Evolutionary conservation across 2,888 invertebrate genomes (phyloP), one percentile per base, ranked within the genome.

Genomic region (Anaspis maculata): DNA sequence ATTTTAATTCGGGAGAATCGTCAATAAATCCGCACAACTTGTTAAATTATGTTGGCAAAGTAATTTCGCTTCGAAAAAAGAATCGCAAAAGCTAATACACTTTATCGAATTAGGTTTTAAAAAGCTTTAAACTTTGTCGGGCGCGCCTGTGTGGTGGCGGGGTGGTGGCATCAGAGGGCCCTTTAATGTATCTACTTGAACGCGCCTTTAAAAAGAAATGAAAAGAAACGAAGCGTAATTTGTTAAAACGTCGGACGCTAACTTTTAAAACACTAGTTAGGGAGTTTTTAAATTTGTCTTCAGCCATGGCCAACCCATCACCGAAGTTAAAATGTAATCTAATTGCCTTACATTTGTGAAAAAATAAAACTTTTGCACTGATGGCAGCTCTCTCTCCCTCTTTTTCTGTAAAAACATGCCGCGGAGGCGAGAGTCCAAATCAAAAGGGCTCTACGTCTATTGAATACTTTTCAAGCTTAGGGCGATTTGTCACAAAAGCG

Each of bases 261-360:
- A 63, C 61, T 65, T 65, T 62, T 64, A 62, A 64, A 65, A 63
- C 61, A 64, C 62, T 62, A 63, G 63, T 64, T 62, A 61, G 54
- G 25, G 55, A 59, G 51, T 63, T 64, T 61, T 63, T 61, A 61
- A 62, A 62, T 62, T 62, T 56, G 58, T 59, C 59, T 49, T 52
- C n/a, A n/a, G n/a, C n/a, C 56, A 48, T 19, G 5, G 47, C 48
- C 50, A 51, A 54, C 48, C 55, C 52, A 52, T 54, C 51, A 48
- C 48, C 47, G 39, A 45, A 54, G 49, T 47, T 46, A 50, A 47
- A 46, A 47, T 47, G 51, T 57, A 56, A 57, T 57, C 56, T 49
- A 56, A 57, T 57, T 56, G 51, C 46, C 14, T 37, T 12, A 24
- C 37, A 33, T 30, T 30, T 30, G 30, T 27, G 11, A 13, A 16